Base-by-base conservation (phyloP, 2,113 vertebrate species). In the Megalops atlanticus region DNA sequence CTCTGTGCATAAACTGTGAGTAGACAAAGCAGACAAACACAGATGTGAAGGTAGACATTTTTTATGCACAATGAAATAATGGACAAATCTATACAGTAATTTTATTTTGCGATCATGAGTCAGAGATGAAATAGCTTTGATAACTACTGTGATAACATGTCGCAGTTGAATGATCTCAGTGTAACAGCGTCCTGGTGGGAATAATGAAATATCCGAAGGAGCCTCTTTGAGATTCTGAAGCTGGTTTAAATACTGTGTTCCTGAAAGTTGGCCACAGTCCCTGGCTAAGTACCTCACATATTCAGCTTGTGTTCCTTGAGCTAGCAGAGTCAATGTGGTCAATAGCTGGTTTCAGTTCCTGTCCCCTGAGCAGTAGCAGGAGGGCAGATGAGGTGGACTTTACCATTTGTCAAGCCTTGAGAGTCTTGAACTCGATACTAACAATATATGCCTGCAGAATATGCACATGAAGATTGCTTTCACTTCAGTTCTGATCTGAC, bases 171-270 rank as follows among this genome's bases (percentile, higher is more conserved):
- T 88, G 83, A 88, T 87, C 78, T 81, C 87, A 86, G 86, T 77
- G 76, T 79, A 87, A 84, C 83, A 85, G 84, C 84, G 76, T 58
- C 47, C 90, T 85, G 90, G 87, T 91, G 91, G 85, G 91, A 86
- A 78, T 87, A 89, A 91, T 90, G 89, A 91, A 89, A 87, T 88
- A 89, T 91, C 88, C 83, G 82, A 71, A 33, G 86, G 85, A 88
- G 85, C 83, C 91, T 89, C 6, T 82, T 91, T 90, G 91, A 24
- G 90, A 87, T 79, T 86, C 85, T 86, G 88, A 83, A 91, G 85
- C 88, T 80, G 83, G 82, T 86, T 79, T 70, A 82, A 87, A 83
- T 80, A 49, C 84, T 45, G 47, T 74, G 43, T 74, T 82, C 76
- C 39, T 71, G 69, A 21, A 79, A 87, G 83, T 80, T 91, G 90